Base-by-base conservation (phyloP, 2,113 vertebrate species). In the Caretta caretta region DNA sequence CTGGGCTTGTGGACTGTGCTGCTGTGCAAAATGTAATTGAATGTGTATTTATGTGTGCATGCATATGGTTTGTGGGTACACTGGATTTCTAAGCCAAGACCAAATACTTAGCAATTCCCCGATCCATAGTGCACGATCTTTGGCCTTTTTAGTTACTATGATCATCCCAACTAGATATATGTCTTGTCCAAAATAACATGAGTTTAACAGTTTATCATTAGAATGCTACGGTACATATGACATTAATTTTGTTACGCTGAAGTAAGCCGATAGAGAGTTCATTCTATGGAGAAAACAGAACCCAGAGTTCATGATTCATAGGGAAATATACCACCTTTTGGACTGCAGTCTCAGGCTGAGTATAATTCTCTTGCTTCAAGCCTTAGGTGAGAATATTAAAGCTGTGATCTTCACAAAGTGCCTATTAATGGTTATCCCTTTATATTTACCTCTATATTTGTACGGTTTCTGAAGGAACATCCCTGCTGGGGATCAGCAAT, bases 101-200 rank as follows among this genome's bases (percentile, higher is more conserved):
- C 97, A 97, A 95, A 91, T 87, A 96, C 85, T 93, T 95, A 96
- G 96, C 91, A 94, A 94, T 96, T 97, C 98, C 97, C 98, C 98
- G 98, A 98, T 98, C 98, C 95, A 85, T 94, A 89, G 10, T 97
- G 81, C 96, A 95, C 96, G 95, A 97, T 98, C 98, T 98, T 98
- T 98, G 98, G 98, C 97, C 98, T 98, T 97, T 72, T 97, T 97
- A 97, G 94, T 97, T 97, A 96, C 95, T 96, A 97, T 12, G 94
- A 80, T 96, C 95, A 87, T 96, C 97, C 94, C 95, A 95, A 89
- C 90, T 96, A 95, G 90, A 93, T 83, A 92, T 92, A 95, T 92
- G 89, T 95, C 92, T 92, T 94, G 75, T 95, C 95, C 88, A 85
- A 97, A 96, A 97, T 93, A 84, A 92, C 69, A 89, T 56, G 1